Base-by-base conservation (phyloP, 2,888 invertebrate genomes). In the Mythimna albipuncta region DNA sequence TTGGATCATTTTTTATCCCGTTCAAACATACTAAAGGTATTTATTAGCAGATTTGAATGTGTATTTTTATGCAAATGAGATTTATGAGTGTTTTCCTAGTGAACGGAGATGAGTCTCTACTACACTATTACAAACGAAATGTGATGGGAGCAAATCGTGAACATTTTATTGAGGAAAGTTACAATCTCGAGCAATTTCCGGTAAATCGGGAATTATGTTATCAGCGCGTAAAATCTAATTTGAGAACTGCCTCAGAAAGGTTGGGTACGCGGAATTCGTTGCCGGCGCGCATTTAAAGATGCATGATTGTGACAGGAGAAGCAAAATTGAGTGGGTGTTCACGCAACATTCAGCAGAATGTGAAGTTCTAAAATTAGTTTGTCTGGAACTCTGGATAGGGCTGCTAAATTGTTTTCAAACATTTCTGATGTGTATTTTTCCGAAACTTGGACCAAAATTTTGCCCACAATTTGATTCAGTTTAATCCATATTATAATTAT, bases 171-270 rank as follows among this genome's bases (percentile, higher is more conserved):
- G 75, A 85, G 66, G 74, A 85, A 83, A 64, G 61, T 70, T 75
- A 72, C 85, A 77, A 82, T 82, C 75, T 77, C 52, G n/a, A 66
- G 62, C 59, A 77, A 81, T 77, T 66, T 77, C 77, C 77, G 77
- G 67, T 50, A 63, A 81, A 81, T 57, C 52, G 81, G 62, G 77
- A 77, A 76, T 77, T 77, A 81, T 67, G 62, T 77, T 77, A 76
- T 81, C 77, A 81, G 52, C 52, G 47, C 38, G 76, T 65, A 77
- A 76, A 77, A 77, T 77, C 77, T 81, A 77, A 77, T 77, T 77
- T 76, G 57, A 41, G 81, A 76, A 77, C 62, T 58, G 77, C 57
- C 68, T 77, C 47, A 16, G 52, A 76, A 76, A 63, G 77, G 68
- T 57, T 54, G 44, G 55, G 47, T 57, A n/a, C 47, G 50, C 52